Conservation (phyloP, 1,140 invertebrate genomes). For the Venustaconcha ellipsiformis region DNA sequence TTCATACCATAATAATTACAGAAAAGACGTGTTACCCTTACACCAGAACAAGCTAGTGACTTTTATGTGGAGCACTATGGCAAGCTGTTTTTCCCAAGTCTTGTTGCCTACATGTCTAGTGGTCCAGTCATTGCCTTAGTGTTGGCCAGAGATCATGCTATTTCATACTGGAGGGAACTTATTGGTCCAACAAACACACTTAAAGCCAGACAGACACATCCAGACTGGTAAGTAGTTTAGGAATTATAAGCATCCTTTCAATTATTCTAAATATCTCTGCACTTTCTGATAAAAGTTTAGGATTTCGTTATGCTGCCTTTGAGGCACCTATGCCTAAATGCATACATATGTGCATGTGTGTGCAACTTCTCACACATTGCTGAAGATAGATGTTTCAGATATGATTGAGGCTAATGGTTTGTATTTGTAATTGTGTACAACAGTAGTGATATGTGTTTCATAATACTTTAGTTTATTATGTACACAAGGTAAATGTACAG, state of each 20-base stretch:
- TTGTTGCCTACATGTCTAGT: constrained; percentile 83
- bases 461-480: too few relatives aligned
- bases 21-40: constrained; percentile 78
- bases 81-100: constrained; percentile 78
- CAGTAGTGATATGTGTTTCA: too few relatives aligned
- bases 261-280: too few relatives aligned
- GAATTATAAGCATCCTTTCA: background rate
- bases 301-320: too few relatives aligned
- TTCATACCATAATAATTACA: constrained; percentile 60
- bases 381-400: too few relatives aligned
- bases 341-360: too few relatives aligned
- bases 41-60: constrained; percentile 84
- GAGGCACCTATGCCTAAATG: too few relatives aligned
- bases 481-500: too few relatives aligned
- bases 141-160: constrained; percentile 75
- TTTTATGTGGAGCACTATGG: constrained; percentile 83
- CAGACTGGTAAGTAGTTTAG: constrained; percentile 69
- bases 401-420: too few relatives aligned
- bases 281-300: too few relatives aligned
- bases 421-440: too few relatives aligned
- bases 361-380: too few relatives aligned
- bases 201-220: constrained; percentile 79
- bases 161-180: constrained; percentile 79
- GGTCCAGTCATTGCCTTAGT: constrained; percentile 80
- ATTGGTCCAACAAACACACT: constrained; percentile 77